Percentiles rank a stretch among this genome's conserved stretches.
Conservation (phyloP, 2,888 invertebrate genomes). For the Axea sp. region DNA sequence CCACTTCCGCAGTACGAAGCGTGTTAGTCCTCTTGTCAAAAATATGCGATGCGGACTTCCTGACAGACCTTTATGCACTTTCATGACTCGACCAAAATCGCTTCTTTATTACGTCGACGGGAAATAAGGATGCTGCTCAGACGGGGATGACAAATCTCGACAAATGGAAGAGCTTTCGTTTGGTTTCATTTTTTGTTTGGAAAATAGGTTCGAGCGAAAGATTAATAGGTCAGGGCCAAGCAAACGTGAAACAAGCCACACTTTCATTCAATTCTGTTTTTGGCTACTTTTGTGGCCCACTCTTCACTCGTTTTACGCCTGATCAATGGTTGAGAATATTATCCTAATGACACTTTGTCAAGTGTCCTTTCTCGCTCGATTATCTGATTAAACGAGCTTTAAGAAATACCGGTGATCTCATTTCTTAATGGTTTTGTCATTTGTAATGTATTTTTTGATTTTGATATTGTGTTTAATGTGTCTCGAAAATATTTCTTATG, state of each 20-base stretch:
- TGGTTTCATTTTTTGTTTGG: constrained; percentile 16
- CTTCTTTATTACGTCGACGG: not conserved
- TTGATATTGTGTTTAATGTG: too few relatives aligned
- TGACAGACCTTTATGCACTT: constrained; percentile 27
- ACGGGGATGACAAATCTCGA: constrained; percentile 8
- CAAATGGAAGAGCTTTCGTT: constrained; percentile 26
- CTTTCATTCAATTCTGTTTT: constrained; percentile 13
- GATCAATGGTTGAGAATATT: constrained; percentile 34
- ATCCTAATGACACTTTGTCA: constrained; percentile 37
- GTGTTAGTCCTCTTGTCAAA: constrained; percentile 32
- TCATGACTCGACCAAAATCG: too few relatives aligned
- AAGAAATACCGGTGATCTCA: not conserved
- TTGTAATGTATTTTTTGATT: too few relatives aligned
- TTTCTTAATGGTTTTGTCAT: too few relatives aligned
- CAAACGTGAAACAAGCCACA: constrained; percentile 12
- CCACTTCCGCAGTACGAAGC: constrained; percentile 36
- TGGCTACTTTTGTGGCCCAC: not conserved
- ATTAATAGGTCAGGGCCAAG: constrained; percentile 48
- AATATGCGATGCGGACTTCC: constrained; percentile 54
- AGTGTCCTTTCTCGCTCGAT: constrained; percentile 27
- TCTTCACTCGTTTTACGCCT: constrained; percentile 19
- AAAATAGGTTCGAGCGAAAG: constrained; percentile 11
- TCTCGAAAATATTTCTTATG: too few relatives aligned
- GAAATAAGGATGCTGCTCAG: constrained; percentile 1
- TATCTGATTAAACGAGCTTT: constrained; percentile 19